Conservation (phyloP, 2,113 vertebrate genomes). For the Takifugu flavidus region DNA sequence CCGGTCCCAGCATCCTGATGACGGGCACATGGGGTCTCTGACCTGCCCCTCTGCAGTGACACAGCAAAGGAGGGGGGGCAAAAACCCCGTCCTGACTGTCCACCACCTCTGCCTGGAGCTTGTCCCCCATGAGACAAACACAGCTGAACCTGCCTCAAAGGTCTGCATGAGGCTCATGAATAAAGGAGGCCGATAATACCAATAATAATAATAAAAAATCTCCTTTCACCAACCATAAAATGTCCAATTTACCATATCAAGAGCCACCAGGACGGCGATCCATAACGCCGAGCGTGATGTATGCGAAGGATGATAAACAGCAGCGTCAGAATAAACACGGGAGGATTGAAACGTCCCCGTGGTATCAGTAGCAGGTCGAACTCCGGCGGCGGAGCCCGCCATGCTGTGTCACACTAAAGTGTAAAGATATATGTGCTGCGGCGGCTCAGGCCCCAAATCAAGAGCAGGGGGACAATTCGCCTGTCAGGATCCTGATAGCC, state of each 20-base stretch:
- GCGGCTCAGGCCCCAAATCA: conserved; percentile 63
- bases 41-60: conserved; percentile 1
- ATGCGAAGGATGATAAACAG: conserved; percentile 72
- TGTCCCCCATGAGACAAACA: conserved; percentile 66
- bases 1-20: conserved; percentile 4
- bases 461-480: conserved; percentile 58
- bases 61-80: background rate
- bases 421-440: conserved; percentile 60
- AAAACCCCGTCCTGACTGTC: too few species aligned
- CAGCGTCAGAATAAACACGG: conserved; percentile 68
- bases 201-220: conserved; percentile 21
- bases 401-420: conserved; percentile 37
- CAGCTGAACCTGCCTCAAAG: conserved; percentile 65
- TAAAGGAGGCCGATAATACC: conserved; percentile 67
- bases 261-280: conserved; percentile 66
- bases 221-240: conserved; percentile 74
- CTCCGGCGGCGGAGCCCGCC: conserved; percentile 60
- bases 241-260: conserved; percentile 77
- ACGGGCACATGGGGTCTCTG: conserved; percentile 10
- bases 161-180: conserved; percentile 61
- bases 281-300: conserved; percentile 59
- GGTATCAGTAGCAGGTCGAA: conserved; percentile 64
- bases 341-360: conserved; percentile 53
- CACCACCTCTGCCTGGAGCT: background rate
- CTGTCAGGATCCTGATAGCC: conserved; percentile 54